Conservation (phyloP, 2,888 invertebrate genomes). For the Folsomia manolachei region DNA sequence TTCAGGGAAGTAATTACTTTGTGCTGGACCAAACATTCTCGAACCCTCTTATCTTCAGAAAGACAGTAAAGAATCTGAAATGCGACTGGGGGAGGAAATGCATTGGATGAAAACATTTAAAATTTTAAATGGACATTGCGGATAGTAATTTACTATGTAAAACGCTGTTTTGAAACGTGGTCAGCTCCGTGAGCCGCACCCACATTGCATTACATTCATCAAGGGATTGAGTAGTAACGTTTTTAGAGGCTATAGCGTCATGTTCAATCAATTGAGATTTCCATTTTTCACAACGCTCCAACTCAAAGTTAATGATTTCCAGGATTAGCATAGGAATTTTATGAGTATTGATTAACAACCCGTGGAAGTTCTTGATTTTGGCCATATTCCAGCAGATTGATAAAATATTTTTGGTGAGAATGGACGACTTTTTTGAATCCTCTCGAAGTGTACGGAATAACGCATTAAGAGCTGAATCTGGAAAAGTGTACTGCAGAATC, state of each 20-base stretch:
- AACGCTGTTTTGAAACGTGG: conserved; percentile 25
- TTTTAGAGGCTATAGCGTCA: background rate
- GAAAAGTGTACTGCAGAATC: background rate
- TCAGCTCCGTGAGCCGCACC: conserved; percentile 15
- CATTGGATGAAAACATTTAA: background rate
- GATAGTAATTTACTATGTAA: conserved; percentile 19
- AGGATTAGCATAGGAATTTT: conserved; percentile 23
- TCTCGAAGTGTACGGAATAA: conserved; percentile 38
- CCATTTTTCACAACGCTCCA: conserved; percentile 39
- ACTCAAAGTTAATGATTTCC: conserved; percentile 33
- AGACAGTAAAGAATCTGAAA: conserved; percentile 36
- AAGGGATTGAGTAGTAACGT: background rate
- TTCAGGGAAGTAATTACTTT: conserved; percentile 26
- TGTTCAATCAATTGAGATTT: conserved; percentile 24
- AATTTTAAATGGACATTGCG: background rate
- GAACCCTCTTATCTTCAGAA: conserved; percentile 28
- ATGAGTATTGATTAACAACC: conserved; percentile 27
- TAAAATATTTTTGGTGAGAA: conserved; percentile 28
- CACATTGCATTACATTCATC: conserved; percentile 18
- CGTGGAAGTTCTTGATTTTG: conserved; percentile 32
- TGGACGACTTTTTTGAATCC: conserved; percentile 27
- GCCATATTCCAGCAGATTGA: conserved; percentile 35
- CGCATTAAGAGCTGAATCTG: conserved; percentile 39
- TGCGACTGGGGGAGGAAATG: conserved; percentile 19
- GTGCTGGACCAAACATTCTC: conserved; percentile 24